Conservation (phyloP, 2,113 vertebrate species). For the Sceloporus tristichus region DNA sequence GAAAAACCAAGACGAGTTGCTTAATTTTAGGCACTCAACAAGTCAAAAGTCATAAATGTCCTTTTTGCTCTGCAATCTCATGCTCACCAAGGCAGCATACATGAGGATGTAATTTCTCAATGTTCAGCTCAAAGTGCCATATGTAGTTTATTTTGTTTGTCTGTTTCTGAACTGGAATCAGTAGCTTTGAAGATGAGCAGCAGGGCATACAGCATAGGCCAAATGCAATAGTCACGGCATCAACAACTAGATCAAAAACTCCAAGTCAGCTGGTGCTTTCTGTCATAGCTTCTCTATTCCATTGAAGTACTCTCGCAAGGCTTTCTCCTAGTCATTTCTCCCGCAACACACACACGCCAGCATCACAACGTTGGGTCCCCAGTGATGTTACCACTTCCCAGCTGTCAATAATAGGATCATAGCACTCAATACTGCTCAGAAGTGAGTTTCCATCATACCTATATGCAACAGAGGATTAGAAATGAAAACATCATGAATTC, state of each 20-base stretch:
- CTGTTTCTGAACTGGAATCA: background rate
- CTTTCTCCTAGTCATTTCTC: conserved; percentile 87
- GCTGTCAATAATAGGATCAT: conserved; percentile 96
- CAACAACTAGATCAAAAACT: conserved; percentile 68
- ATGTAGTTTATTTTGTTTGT: conserved; percentile 38
- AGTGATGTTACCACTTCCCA: conserved; percentile 99
- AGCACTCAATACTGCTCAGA: conserved; percentile 98
- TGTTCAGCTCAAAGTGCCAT: conserved; percentile 23
- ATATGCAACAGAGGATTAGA: conserved; percentile 43
- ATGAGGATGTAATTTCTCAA: conserved; percentile 52
- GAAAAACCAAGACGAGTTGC: conserved; percentile 27
- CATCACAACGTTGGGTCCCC: conserved; percentile 97
- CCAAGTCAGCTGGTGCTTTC: conserved; percentile 67
- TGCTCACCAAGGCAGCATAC: conserved; percentile 35
- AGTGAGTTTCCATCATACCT: conserved; percentile 98
- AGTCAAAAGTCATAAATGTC: conserved; percentile 32
- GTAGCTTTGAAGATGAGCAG: conserved; percentile 58
- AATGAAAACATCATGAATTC: conserved; percentile 31
- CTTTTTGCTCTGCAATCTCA: conserved; percentile 55
- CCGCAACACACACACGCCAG: conserved; percentile 95
- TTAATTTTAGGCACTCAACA: conserved; percentile 49
- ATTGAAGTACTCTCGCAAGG: conserved; percentile 8
- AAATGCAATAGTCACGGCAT: conserved; percentile 66
- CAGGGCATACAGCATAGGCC: conserved; percentile 69
- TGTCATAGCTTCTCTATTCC: conserved; percentile 38